These are phyloP conservation scores for Ostrea edulis DNA, from an alignment of 1,140 invertebrate species.

Conservation along the genomic window DNA sequence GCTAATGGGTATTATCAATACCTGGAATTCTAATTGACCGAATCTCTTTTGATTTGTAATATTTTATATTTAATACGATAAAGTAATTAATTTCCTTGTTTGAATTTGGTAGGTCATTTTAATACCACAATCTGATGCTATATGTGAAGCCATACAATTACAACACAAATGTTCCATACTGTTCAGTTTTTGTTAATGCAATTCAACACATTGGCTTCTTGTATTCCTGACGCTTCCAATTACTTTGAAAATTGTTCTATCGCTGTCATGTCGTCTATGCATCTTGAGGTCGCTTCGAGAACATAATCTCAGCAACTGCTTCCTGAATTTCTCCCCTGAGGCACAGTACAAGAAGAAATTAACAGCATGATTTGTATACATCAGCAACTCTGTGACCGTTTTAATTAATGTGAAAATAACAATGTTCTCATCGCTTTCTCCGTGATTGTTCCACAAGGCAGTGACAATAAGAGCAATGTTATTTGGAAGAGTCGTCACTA, in stretches of 20 bases:
- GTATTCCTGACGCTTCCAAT: not conserved
- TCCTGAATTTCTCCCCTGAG: constrained; percentile 77
- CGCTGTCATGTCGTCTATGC: not conserved
- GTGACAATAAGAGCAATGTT: constrained; percentile 72
- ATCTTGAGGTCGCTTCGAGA: not conserved
- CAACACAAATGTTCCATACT: too few relatives aligned
- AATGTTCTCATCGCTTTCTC: constrained; percentile 46
- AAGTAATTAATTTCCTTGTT: too few relatives aligned
- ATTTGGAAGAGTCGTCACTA: constrained; percentile 78
- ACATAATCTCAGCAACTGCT: constrained; percentile 54
- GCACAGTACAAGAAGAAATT: constrained; percentile 80
- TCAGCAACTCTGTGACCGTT: constrained; percentile 75
- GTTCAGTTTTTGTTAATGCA: not conserved
- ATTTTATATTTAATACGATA: too few relatives aligned
- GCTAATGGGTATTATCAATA: too few relatives aligned
- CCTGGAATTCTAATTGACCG: too few relatives aligned
- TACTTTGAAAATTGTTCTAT: not conserved
- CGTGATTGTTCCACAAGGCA: constrained; percentile 62
- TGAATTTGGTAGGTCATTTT: too few relatives aligned
- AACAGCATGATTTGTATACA: constrained; percentile 79
- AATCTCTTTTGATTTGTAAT: too few relatives aligned
- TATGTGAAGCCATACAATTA: too few relatives aligned
- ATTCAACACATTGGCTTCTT: not conserved
- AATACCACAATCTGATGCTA: too few relatives aligned
- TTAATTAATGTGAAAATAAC: constrained; percentile 66